A percentile compares a stretch with the other conserved stretches of the same genome.
Conservation (phyloP, 2,113 vertebrate species). For the Lepus timidus region DNA sequence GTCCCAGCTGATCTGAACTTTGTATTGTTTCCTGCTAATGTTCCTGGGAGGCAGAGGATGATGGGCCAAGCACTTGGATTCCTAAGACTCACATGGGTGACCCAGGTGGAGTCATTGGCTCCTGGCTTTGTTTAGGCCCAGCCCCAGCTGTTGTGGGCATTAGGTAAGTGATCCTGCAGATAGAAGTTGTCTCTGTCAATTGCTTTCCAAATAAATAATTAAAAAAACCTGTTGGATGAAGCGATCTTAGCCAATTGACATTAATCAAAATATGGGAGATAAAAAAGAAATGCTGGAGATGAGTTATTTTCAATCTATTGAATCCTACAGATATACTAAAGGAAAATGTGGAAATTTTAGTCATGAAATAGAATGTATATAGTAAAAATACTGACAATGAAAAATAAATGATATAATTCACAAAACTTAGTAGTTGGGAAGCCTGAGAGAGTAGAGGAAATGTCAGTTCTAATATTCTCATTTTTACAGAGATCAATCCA, state of each 20-base stretch:
- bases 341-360: not conserved
- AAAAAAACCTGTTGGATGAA: not conserved
- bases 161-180: too few relatives aligned
- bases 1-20: too few relatives aligned
- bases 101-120: too few relatives aligned
- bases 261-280: not conserved
- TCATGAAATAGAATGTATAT: not conserved
- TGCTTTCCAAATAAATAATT: too few relatives aligned
- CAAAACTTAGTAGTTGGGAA: not conserved
- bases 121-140: too few relatives aligned
- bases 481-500: constrained; percentile 20
- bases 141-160: too few relatives aligned
- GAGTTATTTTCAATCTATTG: not conserved
- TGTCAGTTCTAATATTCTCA: not conserved
- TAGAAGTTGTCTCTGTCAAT: too few relatives aligned
- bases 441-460: not conserved
- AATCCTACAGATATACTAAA: not conserved
- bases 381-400: not conserved
- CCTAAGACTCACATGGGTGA: too few relatives aligned
- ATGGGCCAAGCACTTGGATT: too few relatives aligned
- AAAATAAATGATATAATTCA: constrained; percentile 4
- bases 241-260: not conserved
- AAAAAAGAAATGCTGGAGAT: not conserved
- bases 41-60: too few relatives aligned
- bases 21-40: too few relatives aligned